A percentile compares a stretch with the other conserved stretches of the same genome.
Evolutionary conservation across 2,888 invertebrate species (phyloP).

Genomic region (Didymodactylos carnosus): DNA sequence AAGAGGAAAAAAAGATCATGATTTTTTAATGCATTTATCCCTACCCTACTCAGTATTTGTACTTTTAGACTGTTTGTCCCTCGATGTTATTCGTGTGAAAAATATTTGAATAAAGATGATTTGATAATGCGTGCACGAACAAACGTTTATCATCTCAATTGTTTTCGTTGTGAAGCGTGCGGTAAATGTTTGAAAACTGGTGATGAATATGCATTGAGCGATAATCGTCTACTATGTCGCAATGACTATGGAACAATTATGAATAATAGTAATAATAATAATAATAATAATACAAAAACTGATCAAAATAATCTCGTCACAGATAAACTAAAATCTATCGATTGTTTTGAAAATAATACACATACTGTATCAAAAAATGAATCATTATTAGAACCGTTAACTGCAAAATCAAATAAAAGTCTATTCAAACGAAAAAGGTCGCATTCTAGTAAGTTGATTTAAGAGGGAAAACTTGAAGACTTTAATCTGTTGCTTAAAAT

Average conservation of each 20-base stretch:
- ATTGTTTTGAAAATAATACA: neutral
- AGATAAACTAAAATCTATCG: neutral
- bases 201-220: constrained; percentile 39
- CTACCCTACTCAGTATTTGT: too few relatives aligned
- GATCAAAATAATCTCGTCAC: too few relatives aligned
- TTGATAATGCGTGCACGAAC: constrained; percentile 91
- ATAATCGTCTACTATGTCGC: neutral
- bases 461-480: too few relatives aligned
- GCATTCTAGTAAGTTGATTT: too few relatives aligned
- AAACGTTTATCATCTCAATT: constrained; percentile 67
- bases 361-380: neutral
- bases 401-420: neutral
- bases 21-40: too few relatives aligned
- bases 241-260: neutral
- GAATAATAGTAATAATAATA: neutral
- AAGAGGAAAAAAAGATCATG: too few relatives aligned
- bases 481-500: too few relatives aligned
- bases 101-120: constrained; percentile 80
- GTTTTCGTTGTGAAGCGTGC: constrained; percentile 87
- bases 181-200: constrained; percentile 76
- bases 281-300: neutral
- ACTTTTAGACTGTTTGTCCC: constrained; percentile 61
- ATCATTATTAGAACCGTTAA: too few relatives aligned
- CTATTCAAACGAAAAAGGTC: neutral
- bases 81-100: constrained; percentile 86